These are phyloP conservation scores for Laterallus jamaicensis DNA, from an alignment of 2,113 vertebrate species.

Conservation along the genomic window DNA sequence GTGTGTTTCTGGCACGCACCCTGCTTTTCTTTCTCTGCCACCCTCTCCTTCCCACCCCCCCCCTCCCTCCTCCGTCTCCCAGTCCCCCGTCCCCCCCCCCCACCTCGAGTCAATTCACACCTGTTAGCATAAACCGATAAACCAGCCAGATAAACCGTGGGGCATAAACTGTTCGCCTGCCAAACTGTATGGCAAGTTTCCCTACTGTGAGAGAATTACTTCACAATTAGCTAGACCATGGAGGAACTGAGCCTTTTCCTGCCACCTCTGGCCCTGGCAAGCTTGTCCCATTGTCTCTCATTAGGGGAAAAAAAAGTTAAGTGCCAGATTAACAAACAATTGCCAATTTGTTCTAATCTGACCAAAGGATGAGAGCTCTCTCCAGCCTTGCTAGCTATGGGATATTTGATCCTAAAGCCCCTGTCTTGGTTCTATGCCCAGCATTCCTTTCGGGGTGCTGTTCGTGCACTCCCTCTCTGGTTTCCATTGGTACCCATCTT, in stretches of 20 bases:
- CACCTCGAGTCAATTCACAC: not conserved
- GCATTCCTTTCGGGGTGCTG: rapidly evolving
- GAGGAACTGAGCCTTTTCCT: not conserved
- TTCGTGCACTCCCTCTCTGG: not conserved
- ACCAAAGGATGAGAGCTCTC: not conserved
- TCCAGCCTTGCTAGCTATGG: not conserved
- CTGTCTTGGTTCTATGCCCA: not conserved
- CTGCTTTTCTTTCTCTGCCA: not conserved
- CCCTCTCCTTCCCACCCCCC: not conserved
- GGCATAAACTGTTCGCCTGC: not conserved
- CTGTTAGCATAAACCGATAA: constrained; percentile 29
- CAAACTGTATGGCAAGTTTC: not conserved
- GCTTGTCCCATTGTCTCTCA: rapidly evolving
- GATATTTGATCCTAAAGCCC: not conserved
- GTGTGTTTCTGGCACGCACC: not conserved
- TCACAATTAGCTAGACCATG: not conserved
- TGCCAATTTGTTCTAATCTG: not conserved
- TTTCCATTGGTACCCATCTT: not conserved
- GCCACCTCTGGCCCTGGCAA: rapidly evolving
- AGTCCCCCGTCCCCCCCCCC: no score
- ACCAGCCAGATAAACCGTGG: not conserved
- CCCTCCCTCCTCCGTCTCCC: no score
- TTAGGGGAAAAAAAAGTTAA: not conserved
- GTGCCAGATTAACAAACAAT: rapidly evolving
- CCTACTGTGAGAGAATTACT: not conserved